Percentiles rank a stretch among this genome's conserved stretches.
Conservation (phyloP, 2,113 vertebrate species). For the Oreotrochilus melanogaster region DNA sequence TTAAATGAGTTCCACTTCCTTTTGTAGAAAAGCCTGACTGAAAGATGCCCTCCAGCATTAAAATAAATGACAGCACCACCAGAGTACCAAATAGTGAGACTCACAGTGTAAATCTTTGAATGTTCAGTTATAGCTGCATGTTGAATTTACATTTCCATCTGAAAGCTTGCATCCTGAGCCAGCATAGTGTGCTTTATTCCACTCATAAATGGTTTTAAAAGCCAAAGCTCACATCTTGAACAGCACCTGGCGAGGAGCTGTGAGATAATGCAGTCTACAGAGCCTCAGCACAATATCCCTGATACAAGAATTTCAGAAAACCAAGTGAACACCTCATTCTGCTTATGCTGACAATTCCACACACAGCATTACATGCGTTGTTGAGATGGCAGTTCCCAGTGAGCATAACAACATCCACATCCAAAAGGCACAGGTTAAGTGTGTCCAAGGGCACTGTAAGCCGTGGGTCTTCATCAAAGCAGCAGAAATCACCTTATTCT, state of each 20-base stretch:
- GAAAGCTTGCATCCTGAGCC: neutral
- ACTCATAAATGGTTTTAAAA: conserved; percentile 23
- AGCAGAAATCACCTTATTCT: conserved; percentile 43
- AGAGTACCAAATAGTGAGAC: neutral
- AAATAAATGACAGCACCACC: neutral
- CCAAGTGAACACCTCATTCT: neutral
- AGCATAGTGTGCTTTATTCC: conserved; percentile 17
- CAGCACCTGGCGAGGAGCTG: conserved; percentile 22
- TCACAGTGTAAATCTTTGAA: neutral
- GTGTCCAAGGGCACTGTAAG: neutral
- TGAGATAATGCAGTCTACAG: neutral
- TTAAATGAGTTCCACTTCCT: neutral
- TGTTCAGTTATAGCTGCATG: neutral
- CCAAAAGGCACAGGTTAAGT: neutral
- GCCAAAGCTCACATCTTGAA: conserved; percentile 9
- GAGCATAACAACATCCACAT: neutral
- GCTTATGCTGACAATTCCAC: conserved; percentile 18
- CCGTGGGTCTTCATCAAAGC: conserved; percentile 10
- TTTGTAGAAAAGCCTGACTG: neutral
- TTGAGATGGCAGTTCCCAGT: conserved; percentile 7
- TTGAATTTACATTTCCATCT: neutral
- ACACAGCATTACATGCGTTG: neutral
- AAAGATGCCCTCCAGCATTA: neutral
- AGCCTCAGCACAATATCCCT: neutral
- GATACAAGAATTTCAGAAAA: neutral